Evolutionary conservation across 2,888 invertebrate genomes (phyloP), one percentile per base, ranked within the genome.

Genomic region (Macaria liturata): DNA sequence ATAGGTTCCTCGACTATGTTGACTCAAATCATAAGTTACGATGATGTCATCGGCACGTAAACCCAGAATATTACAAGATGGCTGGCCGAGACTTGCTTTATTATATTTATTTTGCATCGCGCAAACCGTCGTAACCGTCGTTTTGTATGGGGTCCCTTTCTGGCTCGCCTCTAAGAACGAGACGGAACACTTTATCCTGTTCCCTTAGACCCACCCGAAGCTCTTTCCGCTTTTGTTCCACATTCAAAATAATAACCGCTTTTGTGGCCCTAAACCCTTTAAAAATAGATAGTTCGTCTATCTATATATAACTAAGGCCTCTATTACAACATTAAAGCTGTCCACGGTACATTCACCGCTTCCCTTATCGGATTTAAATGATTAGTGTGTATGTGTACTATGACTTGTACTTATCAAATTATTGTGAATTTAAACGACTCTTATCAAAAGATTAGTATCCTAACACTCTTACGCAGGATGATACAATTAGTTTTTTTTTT

Each of bases 91-190:
- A 75, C 77, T 83, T 83, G 75, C 77, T 83, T 84, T 87, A 82
- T 84, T 88, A 85, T 88, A 85, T 88, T 86, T 88, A 84, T 88
- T 88, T 88, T 86, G 81, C 81, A 80, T 80, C 75, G 75, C 74
- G 79, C 84, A 80, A 84, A 86, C 86, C 84, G 80, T 76, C 74
- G 71, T 80, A 89, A 89, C 89, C 88, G 89, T 86, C 87, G 74
- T 84, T 85, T 79, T 77, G 65, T 39, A 78, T 70, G 34, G 68
- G 65, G 78, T 88, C 89, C 84, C 76, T 81, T 71, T 88, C 82
- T 68, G 62, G 59, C 67, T 66, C 62, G 65, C 61, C 57, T 34
- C 55, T 52, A 43, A 62, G 76, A 78, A 69, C 61, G 83, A 83
- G 82, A 83, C 72, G 71, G 80, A 80, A 64, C 65, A 61, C 67